Evolutionary conservation across 37 sponge, comb jelly and placozoan species (phyloP).

Genomic region (Diacarnus erythraeanus): DNA sequence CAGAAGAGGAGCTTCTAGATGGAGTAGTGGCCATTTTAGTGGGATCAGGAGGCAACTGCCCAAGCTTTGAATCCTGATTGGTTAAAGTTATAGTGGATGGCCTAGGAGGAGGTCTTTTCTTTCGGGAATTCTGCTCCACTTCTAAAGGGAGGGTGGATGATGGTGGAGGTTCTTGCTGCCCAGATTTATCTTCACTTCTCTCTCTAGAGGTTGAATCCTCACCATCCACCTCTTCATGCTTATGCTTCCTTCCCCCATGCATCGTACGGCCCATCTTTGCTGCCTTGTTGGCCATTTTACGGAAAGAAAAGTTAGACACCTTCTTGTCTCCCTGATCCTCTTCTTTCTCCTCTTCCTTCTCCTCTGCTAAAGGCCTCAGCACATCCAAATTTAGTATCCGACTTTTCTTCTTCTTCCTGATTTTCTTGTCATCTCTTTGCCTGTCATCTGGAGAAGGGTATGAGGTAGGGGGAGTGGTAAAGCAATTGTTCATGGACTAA

Average conservation of each 20-base stretch:
- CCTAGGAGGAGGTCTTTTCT: constrained; percentile 3
- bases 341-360: neutral
- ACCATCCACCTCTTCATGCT: neutral
- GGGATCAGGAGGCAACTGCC: too few species aligned
- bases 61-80: neutral
- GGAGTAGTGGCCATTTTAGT: neutral
- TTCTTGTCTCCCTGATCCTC: neutral
- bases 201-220: neutral
- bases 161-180: neutral
- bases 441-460: too few species aligned
- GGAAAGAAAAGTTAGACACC: neutral
- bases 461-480: too few species aligned
- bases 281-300: constrained; percentile 3
- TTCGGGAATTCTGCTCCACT: neutral
- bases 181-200: neutral
- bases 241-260: neutral
- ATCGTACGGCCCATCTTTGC: neutral
- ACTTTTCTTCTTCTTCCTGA: constrained; percentile 13
- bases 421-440: constrained; percentile 30
- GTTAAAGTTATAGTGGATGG: neutral
- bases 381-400: too few species aligned
- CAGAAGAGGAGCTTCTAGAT: neutral
- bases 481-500: too few species aligned
- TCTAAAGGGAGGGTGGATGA: neutral
- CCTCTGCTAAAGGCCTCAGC: neutral